Base-by-base conservation (phyloP, 2,113 vertebrate genomes). In the Pituophis catenifer region DNA sequence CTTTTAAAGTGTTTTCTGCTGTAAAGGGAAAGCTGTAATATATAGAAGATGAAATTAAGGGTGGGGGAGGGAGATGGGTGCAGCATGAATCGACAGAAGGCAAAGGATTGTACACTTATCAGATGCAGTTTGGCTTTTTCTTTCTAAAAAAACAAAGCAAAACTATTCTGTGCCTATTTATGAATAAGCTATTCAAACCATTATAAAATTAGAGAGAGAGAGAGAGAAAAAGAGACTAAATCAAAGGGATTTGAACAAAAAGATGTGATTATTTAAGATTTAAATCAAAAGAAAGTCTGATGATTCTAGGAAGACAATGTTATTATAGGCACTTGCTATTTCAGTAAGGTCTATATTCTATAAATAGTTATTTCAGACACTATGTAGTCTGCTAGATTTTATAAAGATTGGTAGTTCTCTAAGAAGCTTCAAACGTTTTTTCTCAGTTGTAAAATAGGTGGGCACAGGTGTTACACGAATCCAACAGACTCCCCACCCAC, bases 371-470 rank as follows among this genome's bases (percentile, higher is more conserved):
- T 98, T 98, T 98, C 98, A 99, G 99, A 99, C 99, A 99, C 99
- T 99, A 99, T 99, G 99, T 99, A 99, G 99, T 99, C 99, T 99
- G 99, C 98, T 99, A 99, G 99, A 99, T 99, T 99, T 99, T 99
- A 99, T 99, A 99, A 99, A 98, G 98, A 99, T 98, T 98, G 98
- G 98, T 99, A 99, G 99, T 99, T 98, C 97, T 95, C 98, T 98
- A 98, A 98, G 98, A 98, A 98, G 98, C 98, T 98, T 97, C 95
- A 91, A 98, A 98, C 97, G 97, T 98, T 90, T 99, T 70, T 70
- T 99, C 98, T 98, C 97, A 97, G 95, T 97, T 99, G 98, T 98
- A 99, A 98, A 97, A 98, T 98, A 98, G 98, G 97, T 98, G 98
- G 98, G 98, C 97, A 98, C 97, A 97, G 96, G 97, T 98, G 98